These are phyloP conservation scores for Molanna angustata DNA, from an alignment of 2,888 invertebrate species.

Conservation along the genomic window DNA sequence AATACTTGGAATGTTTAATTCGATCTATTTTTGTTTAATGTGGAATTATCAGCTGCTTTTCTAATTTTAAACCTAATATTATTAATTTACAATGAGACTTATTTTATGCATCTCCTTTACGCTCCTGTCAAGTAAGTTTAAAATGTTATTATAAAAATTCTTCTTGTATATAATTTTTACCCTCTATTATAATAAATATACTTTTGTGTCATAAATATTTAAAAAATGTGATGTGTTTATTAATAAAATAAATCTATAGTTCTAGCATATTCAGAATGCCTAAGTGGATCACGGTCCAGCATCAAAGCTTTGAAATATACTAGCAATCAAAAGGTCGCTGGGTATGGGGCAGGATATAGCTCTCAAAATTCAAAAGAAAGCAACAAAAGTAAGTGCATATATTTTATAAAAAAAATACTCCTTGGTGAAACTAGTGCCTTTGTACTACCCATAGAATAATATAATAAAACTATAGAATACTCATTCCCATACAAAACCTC, in stretches of 20 bases:
- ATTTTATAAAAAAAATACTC: too few species aligned
- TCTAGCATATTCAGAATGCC: conserved; percentile 9
- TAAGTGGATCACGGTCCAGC: conserved; percentile 7
- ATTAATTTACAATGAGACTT: conserved; percentile 1
- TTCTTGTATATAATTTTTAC: too few species aligned
- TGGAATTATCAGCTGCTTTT: too few species aligned
- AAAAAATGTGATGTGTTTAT: not conserved
- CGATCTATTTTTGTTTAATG: too few species aligned
- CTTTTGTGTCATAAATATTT: too few species aligned
- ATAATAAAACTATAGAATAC: too few species aligned
- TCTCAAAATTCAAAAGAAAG: conserved; percentile 2
- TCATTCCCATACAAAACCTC: too few species aligned
- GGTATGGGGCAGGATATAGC: conserved; percentile 1
- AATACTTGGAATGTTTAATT: too few species aligned
- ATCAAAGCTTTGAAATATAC: conserved; percentile 8
- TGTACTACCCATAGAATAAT: too few species aligned
- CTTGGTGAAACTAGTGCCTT: too few species aligned
- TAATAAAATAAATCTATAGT: not conserved
- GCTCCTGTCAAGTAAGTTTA: conserved; percentile 5
- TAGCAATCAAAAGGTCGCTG: not conserved
- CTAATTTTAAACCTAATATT: too few species aligned
- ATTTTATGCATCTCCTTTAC: not conserved
- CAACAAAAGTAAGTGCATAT: conserved; percentile 8
- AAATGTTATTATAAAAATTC: not conserved
- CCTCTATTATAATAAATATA: not conserved